Percentiles rank a stretch among this genome's conserved stretches.
phyloP scores from a whole-genome alignment of 2,888 invertebrate genomes.

The Silvanus unidentatus region DNA sequence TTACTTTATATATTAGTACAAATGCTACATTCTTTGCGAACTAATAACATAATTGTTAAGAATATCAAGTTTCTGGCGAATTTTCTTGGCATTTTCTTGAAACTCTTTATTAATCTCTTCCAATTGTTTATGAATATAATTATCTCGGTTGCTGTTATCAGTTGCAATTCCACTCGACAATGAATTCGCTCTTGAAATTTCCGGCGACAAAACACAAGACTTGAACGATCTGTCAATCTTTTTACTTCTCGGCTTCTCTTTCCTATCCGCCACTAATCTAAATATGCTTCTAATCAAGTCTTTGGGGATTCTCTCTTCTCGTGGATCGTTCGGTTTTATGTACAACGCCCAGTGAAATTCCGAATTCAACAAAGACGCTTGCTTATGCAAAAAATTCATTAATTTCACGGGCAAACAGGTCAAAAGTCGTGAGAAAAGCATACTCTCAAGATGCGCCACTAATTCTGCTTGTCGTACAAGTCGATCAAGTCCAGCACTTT shows the following conservation, averaged over 20 bases:
- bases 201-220: slow-evolving; percentile 17
- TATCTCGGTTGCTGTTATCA: slow-evolving; percentile 13
- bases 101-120: slow-evolving; percentile 31
- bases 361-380: slow-evolving; percentile 69
- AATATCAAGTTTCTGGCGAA: slow-evolving; percentile 30
- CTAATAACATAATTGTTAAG: slow-evolving; percentile 8
- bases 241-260: slow-evolving; percentile 52
- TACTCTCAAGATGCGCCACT: slow-evolving; percentile 74
- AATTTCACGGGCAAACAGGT: slow-evolving; percentile 57
- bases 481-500: slow-evolving; percentile 73
- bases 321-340: slow-evolving; percentile 75
- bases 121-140: slow-evolving; percentile 21
- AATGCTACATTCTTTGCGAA: no score
- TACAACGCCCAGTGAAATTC: slow-evolving; percentile 67
- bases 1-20: no score
- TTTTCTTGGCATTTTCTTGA: slow-evolving; percentile 26
- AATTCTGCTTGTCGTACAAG: slow-evolving; percentile 75
- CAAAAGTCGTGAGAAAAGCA: slow-evolving; percentile 72
- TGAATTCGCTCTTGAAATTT: slow-evolving; percentile 29
- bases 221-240: slow-evolving; percentile 9
- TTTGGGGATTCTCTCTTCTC: slow-evolving; percentile 72
- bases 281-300: slow-evolving; percentile 69
- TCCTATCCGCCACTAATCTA: slow-evolving; percentile 65
- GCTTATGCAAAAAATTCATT: slow-evolving; percentile 60
- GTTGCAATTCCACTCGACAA: slow-evolving; percentile 18